Evolutionary conservation across 2,797 vertebrate species (phyloP), one percentile per base, ranked within the genome.

Genomic region (Falco cherrug): DNA sequence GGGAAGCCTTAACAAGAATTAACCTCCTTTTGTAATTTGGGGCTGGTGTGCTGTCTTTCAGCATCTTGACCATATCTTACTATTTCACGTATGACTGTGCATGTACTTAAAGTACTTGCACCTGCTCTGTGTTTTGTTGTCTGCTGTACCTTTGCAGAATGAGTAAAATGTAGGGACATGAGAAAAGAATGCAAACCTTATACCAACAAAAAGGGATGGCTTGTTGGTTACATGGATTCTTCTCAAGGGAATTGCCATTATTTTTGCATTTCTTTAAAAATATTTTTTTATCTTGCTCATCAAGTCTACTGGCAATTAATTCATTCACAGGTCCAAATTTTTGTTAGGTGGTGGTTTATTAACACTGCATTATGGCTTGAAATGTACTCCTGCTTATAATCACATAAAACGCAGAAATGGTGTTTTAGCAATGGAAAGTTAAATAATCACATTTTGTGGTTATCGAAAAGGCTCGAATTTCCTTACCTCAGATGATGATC

Each of bases 401-500:
- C 2, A 1, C 41, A 11, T 10, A 11, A 37, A 45, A 4, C 0
- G 3, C n/a, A 74, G 8, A 28, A 33, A n/a, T 47, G 37, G 3
- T 33, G 2, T 63, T 87, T 61, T 6, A 54, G 7, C 51, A 26
- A 4, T 16, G 35, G 18, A 21, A 53, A 47, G 43, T 43, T 59
- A 45, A 83, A 71, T 50, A 48, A 54, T 37, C 5, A 0, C 8
- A 0, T 35, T 84, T 28, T n/a, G 17, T 81, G 67, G 14, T 60
- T 56, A 8, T 8, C 21, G 10, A 4, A 63, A 64, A 64, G 9
- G 16, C 64, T 65, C 50, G 37, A 25, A 21, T 75, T 53, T 31
- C 28, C 5, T 26, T n/a, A 0, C 12, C 19, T 4, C 26, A 19
- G 2, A 28, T 35, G 2, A n/a, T 31, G 26, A n/a, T 16, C 2